phyloP scores from a whole-genome alignment of 64 coral and sea anemone genomes.

The Porites australiensis region DNA sequence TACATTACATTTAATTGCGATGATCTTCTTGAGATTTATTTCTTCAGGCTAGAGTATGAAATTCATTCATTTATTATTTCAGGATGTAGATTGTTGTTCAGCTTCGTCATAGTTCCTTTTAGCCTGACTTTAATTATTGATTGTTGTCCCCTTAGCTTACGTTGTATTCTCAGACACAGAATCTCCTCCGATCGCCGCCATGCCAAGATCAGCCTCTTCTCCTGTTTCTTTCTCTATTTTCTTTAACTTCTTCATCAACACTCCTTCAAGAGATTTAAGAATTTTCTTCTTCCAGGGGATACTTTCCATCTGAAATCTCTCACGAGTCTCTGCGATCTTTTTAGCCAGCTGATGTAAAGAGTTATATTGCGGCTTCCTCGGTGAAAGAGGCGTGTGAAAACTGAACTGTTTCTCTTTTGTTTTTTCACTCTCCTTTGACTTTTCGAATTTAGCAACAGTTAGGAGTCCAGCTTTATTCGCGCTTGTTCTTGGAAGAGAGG shows the following conservation, averaged over 20 bases:
- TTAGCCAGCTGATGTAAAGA: constrained; percentile 30
- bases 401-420: not conserved
- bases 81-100: too few species aligned
- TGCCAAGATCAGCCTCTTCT: constrained; percentile 5
- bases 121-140: not conserved
- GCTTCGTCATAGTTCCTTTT: not conserved
- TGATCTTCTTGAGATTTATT: too few species aligned
- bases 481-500: too few species aligned
- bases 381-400: not conserved
- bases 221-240: constrained; percentile 47
- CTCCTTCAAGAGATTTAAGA: constrained; percentile 34
- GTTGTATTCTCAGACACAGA: not conserved
- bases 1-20: too few species aligned
- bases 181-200: not conserved
- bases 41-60: too few species aligned
- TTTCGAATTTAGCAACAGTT: not conserved
- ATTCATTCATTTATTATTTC: too few species aligned
- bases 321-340: constrained; percentile 26
- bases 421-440: constrained; percentile 6
- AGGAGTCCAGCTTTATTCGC: not conserved
- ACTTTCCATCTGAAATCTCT: constrained; percentile 16
- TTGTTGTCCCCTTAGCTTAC: not conserved
- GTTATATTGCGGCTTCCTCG: not conserved
- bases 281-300: constrained; percentile 56
- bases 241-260: constrained; percentile 18